These are phyloP conservation scores for Drosophila mimetica DNA, from an alignment of 2,888 invertebrate genomes.

Conservation along the genomic window DNA sequence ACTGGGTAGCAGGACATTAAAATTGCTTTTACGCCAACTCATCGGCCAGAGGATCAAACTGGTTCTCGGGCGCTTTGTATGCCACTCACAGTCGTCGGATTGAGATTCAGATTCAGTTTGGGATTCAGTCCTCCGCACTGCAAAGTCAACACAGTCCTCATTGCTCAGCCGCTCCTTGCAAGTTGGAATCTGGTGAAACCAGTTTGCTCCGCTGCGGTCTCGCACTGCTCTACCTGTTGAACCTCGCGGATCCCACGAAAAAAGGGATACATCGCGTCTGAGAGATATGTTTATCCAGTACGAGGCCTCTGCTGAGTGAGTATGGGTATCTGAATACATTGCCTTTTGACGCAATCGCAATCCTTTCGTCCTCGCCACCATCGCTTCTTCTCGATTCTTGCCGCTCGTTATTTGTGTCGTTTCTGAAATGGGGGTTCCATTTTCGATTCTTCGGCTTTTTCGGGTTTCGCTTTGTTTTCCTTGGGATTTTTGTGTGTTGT, in stretches of 20 bases:
- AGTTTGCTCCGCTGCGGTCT: constrained; percentile 37
- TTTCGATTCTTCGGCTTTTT: constrained; percentile 4
- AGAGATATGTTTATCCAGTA: constrained; percentile 60
- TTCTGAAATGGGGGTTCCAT: constrained; percentile 14
- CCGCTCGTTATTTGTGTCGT: constrained; percentile 44
- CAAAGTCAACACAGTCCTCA: constrained; percentile 43
- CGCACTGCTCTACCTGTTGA: constrained; percentile 69
- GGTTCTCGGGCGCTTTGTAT: constrained; percentile 71
- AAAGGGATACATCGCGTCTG: constrained; percentile 65
- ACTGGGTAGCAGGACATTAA: constrained; percentile 78
- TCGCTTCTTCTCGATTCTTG: constrained; percentile 29
- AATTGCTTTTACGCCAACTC: constrained; percentile 79
- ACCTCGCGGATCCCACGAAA: constrained; percentile 70
- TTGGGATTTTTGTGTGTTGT: constrained; percentile 21
- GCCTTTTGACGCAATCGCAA: constrained; percentile 59
- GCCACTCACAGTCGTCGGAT: constrained; percentile 63
- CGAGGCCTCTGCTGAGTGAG: neutral
- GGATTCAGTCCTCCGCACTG: constrained; percentile 24
- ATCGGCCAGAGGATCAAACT: constrained; percentile 74
- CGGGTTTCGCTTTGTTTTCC: constrained; percentile 28
- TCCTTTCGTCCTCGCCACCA: constrained; percentile 75
- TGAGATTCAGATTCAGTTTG: constrained; percentile 17
- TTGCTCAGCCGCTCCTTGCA: constrained; percentile 35
- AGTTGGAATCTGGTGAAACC: constrained; percentile 40
- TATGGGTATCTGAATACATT: constrained; percentile 28